Base-by-base conservation (phyloP, 2,113 vertebrate species). In the Hoplias malabaricus region DNA sequence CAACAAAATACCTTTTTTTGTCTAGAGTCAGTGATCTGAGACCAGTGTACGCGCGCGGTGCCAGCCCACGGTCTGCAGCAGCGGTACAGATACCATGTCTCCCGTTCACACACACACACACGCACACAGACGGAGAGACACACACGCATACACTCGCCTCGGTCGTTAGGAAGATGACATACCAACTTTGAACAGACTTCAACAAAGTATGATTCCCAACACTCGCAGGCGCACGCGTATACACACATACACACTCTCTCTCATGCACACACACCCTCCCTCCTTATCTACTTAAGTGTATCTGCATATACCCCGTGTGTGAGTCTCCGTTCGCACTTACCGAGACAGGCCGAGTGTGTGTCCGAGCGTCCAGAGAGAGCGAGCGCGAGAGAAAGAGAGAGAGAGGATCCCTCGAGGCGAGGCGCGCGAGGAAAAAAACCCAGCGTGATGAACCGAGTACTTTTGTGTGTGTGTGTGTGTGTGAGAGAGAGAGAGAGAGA, bases 171-270 rank as follows among this genome's bases (percentile, higher is more conserved):
- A 89, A 89, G 86, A 92, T 92, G 92, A 91, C 91, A 91, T 88
- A 86, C 90, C 88, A 94, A 93, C 92, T 94, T 94, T 93, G 84
- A 86, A 88, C 87, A 89, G 88, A 93, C 92, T 93, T 93, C 88
- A 86, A 89, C 88, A 93, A 92, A 94, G 86, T 93, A 87, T 87
- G 83, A 90, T 81, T 80, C 61, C 87, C 85, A 83, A 16, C 40
- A 27, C 74, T 53, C 72, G 4, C n/a, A 23, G n/a, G 48, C 48
- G 48, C 48, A 9, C 48, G 43, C 43, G 16, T 19, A 19, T 19
- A 48, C 12, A 48, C 43, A 48, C 21, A 27, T 48, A 50, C 50
- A 57, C 50, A 63, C 50, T 16, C 46, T 48, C 14, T 48, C 4
- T 48, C 16, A 91, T 88, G 87, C 90, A 90, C 91, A 92, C 90